Conservation (phyloP, 2,888 invertebrate species). For the Sinodicranocentrus sp. region DNA sequence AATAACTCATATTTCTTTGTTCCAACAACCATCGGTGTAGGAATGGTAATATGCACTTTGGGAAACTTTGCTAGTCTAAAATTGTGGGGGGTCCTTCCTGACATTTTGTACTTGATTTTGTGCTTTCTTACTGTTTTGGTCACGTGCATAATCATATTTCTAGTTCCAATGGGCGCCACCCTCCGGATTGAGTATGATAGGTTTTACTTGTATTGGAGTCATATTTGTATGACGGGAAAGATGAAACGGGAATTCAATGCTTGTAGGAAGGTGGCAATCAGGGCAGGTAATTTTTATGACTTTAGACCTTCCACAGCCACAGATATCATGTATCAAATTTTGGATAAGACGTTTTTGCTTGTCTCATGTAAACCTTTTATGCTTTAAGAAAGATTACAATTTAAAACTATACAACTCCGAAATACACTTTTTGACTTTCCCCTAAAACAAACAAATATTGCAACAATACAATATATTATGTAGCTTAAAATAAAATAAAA, state of each 20-base stretch:
- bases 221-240: background rate
- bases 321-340: background rate
- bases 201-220: background rate
- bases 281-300: background rate
- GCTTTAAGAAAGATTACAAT: no score
- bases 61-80: background rate
- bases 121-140: background rate
- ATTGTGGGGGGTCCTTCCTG: background rate
- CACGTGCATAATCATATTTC: background rate
- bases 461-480: no score
- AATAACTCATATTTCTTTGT: background rate
- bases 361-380: background rate
- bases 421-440: no score
- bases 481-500: no score
- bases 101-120: background rate
- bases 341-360: conserved; percentile 6
- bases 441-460: no score
- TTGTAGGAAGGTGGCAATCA: background rate
- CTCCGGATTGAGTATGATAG: background rate
- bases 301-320: background rate
- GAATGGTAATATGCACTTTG: background rate
- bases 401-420: no score
- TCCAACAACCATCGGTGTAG: background rate
- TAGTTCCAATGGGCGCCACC: background rate
- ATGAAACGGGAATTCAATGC: background rate